Evolutionary conservation across 2,888 invertebrate genomes (phyloP).

Genomic region (Plagodis pulveraria): DNA sequence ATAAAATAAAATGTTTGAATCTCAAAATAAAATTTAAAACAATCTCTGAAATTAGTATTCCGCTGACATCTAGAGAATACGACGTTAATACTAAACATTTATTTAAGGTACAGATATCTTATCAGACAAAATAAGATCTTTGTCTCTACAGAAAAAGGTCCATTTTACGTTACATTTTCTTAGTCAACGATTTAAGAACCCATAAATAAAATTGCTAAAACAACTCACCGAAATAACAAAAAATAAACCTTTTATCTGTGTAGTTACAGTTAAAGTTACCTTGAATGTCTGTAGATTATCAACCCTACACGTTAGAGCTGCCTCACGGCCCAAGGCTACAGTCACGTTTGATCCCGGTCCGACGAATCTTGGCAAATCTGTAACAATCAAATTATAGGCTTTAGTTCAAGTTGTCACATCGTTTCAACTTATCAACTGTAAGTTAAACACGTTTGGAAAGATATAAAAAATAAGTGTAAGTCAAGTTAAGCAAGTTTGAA

Average conservation of each 20-base stretch:
- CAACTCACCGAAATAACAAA: background rate
- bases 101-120: constrained; percentile 1
- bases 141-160: no score
- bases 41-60: constrained; percentile 23
- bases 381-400: constrained; percentile 49
- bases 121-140: no score
- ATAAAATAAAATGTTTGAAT: no score
- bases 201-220: background rate
- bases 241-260: background rate
- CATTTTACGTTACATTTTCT: no score
- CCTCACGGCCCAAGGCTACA: constrained; percentile 88
- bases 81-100: constrained; percentile 14
- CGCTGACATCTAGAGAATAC: constrained; percentile 4
- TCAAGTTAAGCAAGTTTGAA: no score
- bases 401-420: background rate
- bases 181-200: background rate
- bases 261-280: constrained; percentile 62
- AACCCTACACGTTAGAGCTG: constrained; percentile 87
- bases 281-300: constrained; percentile 89
- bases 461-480: background rate
- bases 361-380: constrained; percentile 88
- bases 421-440: background rate
- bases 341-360: constrained; percentile 88
- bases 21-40: background rate
- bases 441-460: background rate